A percentile compares a stretch with the other conserved stretches of the same genome.
These are phyloP conservation scores for Colostygia pectinataria DNA, from an alignment of 2,888 invertebrate genomes.

Conservation along the genomic window DNA sequence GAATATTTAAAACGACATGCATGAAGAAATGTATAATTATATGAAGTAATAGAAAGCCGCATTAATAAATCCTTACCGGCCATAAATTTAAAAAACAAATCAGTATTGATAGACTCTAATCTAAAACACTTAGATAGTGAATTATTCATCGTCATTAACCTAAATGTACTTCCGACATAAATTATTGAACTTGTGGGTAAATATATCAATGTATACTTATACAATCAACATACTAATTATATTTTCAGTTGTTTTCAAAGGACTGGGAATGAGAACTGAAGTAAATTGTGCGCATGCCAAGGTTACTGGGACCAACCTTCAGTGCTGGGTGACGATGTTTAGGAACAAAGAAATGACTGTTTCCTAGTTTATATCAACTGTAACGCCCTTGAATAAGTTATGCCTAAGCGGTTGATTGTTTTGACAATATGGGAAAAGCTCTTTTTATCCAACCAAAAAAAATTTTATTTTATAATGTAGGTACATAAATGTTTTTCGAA, in stretches of 20 bases:
- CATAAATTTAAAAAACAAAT: too few species aligned
- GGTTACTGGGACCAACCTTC: constrained; percentile 60
- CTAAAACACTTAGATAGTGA: neutral
- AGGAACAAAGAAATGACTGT: constrained; percentile 68
- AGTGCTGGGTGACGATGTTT: constrained; percentile 64
- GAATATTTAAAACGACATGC: too few species aligned
- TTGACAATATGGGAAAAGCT: constrained; percentile 15
- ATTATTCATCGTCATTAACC: neutral
- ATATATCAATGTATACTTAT: neutral
- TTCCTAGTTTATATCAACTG: constrained; percentile 73
- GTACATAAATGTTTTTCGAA: too few species aligned
- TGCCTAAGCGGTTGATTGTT: constrained; percentile 31
- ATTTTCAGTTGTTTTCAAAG: constrained; percentile 10
- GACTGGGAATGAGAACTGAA: constrained; percentile 24
- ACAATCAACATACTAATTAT: neutral
- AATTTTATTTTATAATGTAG: too few species aligned
- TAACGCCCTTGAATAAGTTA: constrained; percentile 64
- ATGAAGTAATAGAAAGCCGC: neutral
- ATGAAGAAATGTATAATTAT: too few species aligned
- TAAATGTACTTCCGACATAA: neutral
- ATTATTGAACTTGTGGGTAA: constrained; percentile 3
- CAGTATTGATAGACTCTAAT: too few species aligned
- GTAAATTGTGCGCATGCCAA: constrained; percentile 44
- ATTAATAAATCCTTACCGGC: too few species aligned
- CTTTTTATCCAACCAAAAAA: too few species aligned